These are phyloP conservation scores for Pogonus chalceus DNA, from an alignment of 1,140 invertebrate genomes.

Conservation along the genomic window DNA sequence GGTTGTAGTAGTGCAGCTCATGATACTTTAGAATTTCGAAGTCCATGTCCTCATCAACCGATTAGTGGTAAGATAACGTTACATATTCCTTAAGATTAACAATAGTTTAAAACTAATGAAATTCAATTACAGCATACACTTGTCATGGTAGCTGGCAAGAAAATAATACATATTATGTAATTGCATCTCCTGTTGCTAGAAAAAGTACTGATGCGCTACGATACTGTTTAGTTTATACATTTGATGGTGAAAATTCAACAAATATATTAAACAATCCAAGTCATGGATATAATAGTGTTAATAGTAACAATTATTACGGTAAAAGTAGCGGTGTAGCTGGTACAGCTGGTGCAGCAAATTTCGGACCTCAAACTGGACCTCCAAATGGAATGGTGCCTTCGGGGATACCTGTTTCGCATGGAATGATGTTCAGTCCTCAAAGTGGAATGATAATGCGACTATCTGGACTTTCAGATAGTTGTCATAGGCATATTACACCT, in stretches of 20 bases:
- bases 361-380: not conserved
- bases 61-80: conserved; percentile 23
- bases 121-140: conserved; percentile 45
- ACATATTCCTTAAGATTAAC: not conserved
- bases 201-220: conserved; percentile 34
- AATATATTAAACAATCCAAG: not conserved
- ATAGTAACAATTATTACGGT: not conserved
- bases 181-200: conserved; percentile 41
- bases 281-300: not conserved
- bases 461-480: conserved; percentile 36
- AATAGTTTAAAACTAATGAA: not conserved
- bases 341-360: too few relatives aligned
- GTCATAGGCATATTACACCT: conserved; percentile 35
- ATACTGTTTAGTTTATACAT: conserved; percentile 43
- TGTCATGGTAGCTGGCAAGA: conserved; percentile 60
- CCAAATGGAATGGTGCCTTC: not conserved
- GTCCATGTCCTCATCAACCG: conserved; percentile 39
- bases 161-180: conserved; percentile 53
- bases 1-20: conserved; percentile 47
- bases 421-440: conserved; percentile 19
- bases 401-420: not conserved
- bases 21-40: conserved; percentile 60
- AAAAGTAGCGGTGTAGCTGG: not conserved
- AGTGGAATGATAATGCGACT: conserved; percentile 30
- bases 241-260: conserved; percentile 6